These are phyloP conservation scores for Ectropis crepuscularia DNA, from an alignment of 2,888 invertebrate species.

Conservation along the genomic window DNA sequence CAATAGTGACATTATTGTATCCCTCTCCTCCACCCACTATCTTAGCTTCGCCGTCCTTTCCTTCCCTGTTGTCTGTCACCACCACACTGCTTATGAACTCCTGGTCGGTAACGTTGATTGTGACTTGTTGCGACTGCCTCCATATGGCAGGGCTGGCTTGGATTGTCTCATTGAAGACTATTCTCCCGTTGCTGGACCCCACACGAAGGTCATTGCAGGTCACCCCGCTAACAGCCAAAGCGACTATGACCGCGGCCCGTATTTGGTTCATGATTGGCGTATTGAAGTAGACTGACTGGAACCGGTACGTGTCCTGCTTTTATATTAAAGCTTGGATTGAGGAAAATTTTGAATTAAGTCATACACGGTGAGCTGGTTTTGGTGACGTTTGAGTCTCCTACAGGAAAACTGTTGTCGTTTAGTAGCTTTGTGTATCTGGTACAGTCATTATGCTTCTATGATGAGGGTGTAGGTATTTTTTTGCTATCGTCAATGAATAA, in stretches of 20 bases:
- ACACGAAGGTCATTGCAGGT: constrained; percentile 59
- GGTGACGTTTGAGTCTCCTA: constrained; percentile 65
- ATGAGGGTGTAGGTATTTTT: no score
- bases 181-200: constrained; percentile 58
- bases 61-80: constrained; percentile 65
- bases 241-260: constrained; percentile 45
- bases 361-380: constrained; percentile 58
- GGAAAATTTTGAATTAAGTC: constrained; percentile 67
- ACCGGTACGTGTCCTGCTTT: constrained; percentile 45
- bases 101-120: constrained; percentile 57
- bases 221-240: constrained; percentile 50
- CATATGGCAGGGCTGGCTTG: constrained; percentile 71
- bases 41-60: constrained; percentile 70
- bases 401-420: constrained; percentile 61
- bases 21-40: constrained; percentile 71
- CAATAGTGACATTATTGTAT: constrained; percentile 66
- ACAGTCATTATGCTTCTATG: constrained; percentile 48
- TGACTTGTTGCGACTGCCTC: constrained; percentile 62
- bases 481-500: no score
- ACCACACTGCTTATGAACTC: constrained; percentile 65
- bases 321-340: constrained; percentile 62
- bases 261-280: constrained; percentile 53
- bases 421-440: constrained; percentile 31
- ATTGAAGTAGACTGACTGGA: constrained; percentile 51
- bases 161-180: constrained; percentile 63